phyloP scores from a whole-genome alignment of 2,797 vertebrate genomes.

The Hypotaenidia okinawae region DNA sequence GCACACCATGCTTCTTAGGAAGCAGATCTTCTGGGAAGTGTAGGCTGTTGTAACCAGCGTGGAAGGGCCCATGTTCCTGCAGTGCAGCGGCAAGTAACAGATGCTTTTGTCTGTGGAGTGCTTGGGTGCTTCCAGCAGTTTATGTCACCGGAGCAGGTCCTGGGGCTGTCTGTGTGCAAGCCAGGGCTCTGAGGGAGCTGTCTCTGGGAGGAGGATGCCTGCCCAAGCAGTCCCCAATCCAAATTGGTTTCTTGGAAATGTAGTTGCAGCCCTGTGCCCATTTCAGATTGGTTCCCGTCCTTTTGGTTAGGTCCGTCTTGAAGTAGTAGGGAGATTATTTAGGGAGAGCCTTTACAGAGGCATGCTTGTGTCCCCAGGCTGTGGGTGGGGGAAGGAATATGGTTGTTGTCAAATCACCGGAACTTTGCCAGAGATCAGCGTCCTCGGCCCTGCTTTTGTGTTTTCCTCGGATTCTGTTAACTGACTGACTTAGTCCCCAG shows the following conservation, averaged over 20 bases:
- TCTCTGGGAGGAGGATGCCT: not conserved
- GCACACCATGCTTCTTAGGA: not conserved
- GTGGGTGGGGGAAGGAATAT: not conserved
- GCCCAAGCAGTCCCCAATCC: not conserved
- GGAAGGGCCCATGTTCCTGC: not conserved
- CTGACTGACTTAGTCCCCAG: not conserved
- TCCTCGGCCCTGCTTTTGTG: not conserved
- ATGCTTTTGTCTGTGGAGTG: slow-evolving; percentile 41
- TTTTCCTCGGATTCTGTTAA: not conserved
- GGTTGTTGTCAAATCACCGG: not conserved
- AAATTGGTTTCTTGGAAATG: not conserved
- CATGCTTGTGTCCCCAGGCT: not conserved
- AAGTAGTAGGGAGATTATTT: not conserved
- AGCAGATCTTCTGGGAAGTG: not conserved
- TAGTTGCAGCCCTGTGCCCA: not conserved
- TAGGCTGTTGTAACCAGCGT: not conserved
- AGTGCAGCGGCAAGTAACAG: not conserved
- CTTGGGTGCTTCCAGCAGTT: not conserved
- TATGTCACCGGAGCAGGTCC: not conserved
- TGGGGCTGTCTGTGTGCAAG: not conserved
- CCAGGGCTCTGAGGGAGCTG: not conserved
- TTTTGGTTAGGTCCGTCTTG: not conserved
- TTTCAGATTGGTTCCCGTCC: not conserved
- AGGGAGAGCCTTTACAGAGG: not conserved
- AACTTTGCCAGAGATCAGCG: not conserved